phyloP scores from a whole-genome alignment of 2,888 invertebrate species.

The Apoda limacodes region DNA sequence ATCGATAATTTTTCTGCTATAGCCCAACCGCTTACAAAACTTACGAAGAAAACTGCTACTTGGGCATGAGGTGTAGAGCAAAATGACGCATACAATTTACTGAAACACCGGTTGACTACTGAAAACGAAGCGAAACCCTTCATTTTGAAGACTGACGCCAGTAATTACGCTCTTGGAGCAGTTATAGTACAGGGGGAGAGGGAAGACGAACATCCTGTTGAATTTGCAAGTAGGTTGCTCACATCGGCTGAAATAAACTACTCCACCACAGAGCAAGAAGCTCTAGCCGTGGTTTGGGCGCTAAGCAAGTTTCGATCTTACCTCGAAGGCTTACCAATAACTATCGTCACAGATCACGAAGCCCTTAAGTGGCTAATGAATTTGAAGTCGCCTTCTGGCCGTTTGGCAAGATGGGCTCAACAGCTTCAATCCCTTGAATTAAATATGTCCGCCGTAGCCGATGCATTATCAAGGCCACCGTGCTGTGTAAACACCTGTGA shows the following conservation, averaged over 20 bases:
- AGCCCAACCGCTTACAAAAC: too few relatives aligned
- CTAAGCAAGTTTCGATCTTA: slow-evolving; percentile 18
- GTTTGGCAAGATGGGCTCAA: slow-evolving; percentile 15
- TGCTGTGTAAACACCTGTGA: slow-evolving; percentile 5
- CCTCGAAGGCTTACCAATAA: slow-evolving; percentile 16
- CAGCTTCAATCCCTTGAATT: slow-evolving; percentile 14
- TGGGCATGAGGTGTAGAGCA: slow-evolving; percentile 23
- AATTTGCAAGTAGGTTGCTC: slow-evolving; percentile 19
- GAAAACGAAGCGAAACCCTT: slow-evolving; percentile 13
- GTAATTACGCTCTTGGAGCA: slow-evolving; percentile 24
- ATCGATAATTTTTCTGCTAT: too few relatives aligned
- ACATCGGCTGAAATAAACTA: slow-evolving; percentile 26
- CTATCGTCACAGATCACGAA: slow-evolving; percentile 15
- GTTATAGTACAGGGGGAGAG: slow-evolving; percentile 24
- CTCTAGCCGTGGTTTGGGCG: slow-evolving; percentile 18
- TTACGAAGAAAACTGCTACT: slow-evolving; percentile 4
- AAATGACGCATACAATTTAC: slow-evolving; percentile 15
- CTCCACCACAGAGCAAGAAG: slow-evolving; percentile 23
- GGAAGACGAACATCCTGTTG: slow-evolving; percentile 20
- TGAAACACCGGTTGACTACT: slow-evolving; percentile 18
- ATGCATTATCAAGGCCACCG: slow-evolving; percentile 13
- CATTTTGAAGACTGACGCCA: slow-evolving; percentile 23
- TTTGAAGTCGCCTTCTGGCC: slow-evolving; percentile 14
- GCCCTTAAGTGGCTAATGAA: slow-evolving; percentile 14
- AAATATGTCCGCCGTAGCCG: slow-evolving; percentile 16